Percentiles rank a stretch among this genome's conserved stretches.
Evolutionary conservation across 2,797 vertebrate species (phyloP).

Genomic region (Gadopsis bispinosus): DNA sequence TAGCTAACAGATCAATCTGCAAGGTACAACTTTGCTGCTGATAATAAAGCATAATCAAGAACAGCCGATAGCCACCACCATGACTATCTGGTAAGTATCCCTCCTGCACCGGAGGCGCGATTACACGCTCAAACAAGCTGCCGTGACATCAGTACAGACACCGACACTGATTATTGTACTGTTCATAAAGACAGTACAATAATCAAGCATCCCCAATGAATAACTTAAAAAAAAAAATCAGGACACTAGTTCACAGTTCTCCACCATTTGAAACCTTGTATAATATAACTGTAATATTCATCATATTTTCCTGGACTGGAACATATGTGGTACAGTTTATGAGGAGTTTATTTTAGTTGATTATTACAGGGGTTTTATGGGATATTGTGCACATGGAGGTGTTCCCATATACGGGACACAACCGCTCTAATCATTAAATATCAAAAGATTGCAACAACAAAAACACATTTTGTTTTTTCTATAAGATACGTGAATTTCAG

Average conservation of each 20-base stretch:
- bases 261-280: neutral
- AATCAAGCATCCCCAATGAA: neutral
- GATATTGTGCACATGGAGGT: too few species aligned
- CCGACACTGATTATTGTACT: neutral
- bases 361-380: too few species aligned
- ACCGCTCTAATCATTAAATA: too few species aligned
- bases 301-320: neutral
- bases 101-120: constrained; percentile 7
- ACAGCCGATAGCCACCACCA: neutral
- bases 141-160: constrained; percentile 25
- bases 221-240: neutral
- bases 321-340: too few species aligned
- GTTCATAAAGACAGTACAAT: neutral
- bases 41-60: constrained; percentile 17
- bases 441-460: too few species aligned
- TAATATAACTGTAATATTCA: neutral
- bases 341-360: too few species aligned
- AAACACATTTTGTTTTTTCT: too few species aligned
- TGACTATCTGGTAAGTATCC: constrained; percentile 1
- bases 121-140: constrained; percentile 19
- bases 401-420: too few species aligned
- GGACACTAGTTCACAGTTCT: neutral
- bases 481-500: too few species aligned
- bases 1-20: constrained; percentile 48
- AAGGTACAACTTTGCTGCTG: constrained; percentile 6